A percentile compares a stretch with the other conserved stretches of the same genome.
phyloP scores from a whole-genome alignment of 2,113 vertebrate genomes.

The Maccullochella peelii region DNA sequence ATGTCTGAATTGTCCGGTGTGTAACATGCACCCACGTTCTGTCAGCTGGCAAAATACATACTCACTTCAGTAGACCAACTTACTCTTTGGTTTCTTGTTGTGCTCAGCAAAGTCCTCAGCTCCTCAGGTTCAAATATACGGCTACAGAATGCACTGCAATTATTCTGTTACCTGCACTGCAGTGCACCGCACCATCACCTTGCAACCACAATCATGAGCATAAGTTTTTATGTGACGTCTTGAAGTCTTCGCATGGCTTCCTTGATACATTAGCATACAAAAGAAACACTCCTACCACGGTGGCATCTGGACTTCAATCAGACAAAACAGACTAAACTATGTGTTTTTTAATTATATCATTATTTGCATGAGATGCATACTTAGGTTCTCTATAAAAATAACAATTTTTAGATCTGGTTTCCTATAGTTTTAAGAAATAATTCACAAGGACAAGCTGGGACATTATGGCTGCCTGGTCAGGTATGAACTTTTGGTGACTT shows the following conservation, averaged over 20 bases:
- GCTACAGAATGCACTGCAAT: background rate
- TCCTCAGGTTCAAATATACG: background rate
- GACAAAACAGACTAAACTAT: background rate
- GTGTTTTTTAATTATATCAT: background rate
- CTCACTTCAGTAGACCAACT: too few species aligned
- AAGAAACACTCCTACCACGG: constrained; percentile 10
- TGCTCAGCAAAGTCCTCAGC: background rate
- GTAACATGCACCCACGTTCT: too few species aligned
- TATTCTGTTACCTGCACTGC: background rate
- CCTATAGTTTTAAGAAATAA: constrained; percentile 12
- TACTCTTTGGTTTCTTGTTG: too few species aligned
- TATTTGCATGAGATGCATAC: constrained; percentile 2
- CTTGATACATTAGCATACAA: constrained; percentile 56
- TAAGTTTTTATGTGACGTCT: background rate
- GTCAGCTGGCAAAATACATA: too few species aligned
- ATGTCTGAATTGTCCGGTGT: background rate
- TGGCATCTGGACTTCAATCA: constrained; percentile 16
- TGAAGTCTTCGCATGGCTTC: constrained; percentile 7
- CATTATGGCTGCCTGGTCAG: constrained; percentile 32
- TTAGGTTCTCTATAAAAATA: background rate
- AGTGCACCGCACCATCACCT: background rate
- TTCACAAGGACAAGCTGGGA: constrained; percentile 19
- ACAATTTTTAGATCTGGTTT: constrained; percentile 3
- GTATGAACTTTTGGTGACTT: constrained; percentile 61
- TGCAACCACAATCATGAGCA: background rate